Evolutionary conservation across 1,140 invertebrate genomes (phyloP).

Genomic region (Drosophila burlai): DNA sequence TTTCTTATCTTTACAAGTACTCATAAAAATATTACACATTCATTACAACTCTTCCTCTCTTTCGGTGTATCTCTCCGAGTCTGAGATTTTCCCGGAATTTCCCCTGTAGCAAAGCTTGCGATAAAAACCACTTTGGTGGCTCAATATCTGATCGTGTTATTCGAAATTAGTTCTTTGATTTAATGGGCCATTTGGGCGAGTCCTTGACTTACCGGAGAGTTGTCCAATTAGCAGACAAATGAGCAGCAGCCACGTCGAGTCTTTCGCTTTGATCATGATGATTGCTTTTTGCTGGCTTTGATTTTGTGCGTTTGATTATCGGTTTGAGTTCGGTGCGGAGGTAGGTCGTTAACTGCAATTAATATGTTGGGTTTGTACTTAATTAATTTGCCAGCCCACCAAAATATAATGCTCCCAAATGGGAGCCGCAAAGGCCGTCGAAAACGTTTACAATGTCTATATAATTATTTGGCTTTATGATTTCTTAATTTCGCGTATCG

Average conservation of each 20-base stretch:
- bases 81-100: neutral
- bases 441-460: slow-evolving; percentile 29
- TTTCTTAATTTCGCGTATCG: slow-evolving; percentile 41
- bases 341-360: slow-evolving; percentile 80
- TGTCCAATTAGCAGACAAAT: slow-evolving; percentile 69
- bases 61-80: neutral
- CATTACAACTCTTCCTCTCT: slow-evolving; percentile 8
- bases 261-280: slow-evolving; percentile 55
- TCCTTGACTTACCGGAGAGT: slow-evolving; percentile 68
- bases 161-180: slow-evolving; percentile 36
- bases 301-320: slow-evolving; percentile 36
- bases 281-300: slow-evolving; percentile 25
- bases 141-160: slow-evolving; percentile 16
- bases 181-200: slow-evolving; percentile 31
- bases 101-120: neutral
- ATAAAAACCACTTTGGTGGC: slow-evolving; percentile 19
- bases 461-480: slow-evolving; percentile 23
- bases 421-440: slow-evolving; percentile 53
- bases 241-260: slow-evolving; percentile 60
- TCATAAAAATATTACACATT: slow-evolving; percentile 41
- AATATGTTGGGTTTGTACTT: slow-evolving; percentile 70
- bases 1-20: slow-evolving; percentile 28
- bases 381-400: slow-evolving; percentile 60
- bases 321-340: slow-evolving; percentile 45
- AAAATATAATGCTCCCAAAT: slow-evolving; percentile 24